A percentile compares a stretch with the other conserved stretches of the same genome.
Conservation (phyloP, 2,113 vertebrate species). For the Coracopsis vasa region DNA sequence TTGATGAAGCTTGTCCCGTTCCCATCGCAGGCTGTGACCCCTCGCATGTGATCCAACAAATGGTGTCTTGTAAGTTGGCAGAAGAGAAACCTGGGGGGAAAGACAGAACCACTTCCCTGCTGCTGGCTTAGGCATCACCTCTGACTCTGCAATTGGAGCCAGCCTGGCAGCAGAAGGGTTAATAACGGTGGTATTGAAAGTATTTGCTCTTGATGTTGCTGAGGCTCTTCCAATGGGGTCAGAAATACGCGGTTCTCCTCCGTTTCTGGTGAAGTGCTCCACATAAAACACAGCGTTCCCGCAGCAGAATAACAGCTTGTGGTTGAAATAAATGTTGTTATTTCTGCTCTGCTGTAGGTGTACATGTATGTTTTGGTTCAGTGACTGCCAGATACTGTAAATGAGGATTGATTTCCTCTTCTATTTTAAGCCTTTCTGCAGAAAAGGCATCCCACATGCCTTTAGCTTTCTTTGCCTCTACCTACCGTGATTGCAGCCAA, state of each 20-base stretch:
- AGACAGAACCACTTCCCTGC: neutral
- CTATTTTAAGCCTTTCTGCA: slow-evolving; percentile 15
- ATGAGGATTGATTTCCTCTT: slow-evolving; percentile 54
- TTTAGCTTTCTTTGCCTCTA: neutral
- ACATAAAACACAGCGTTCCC: slow-evolving; percentile 36
- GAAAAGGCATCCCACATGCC: slow-evolving; percentile 26
- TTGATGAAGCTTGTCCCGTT: neutral
- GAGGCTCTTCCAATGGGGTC: neutral
- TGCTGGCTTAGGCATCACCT: neutral
- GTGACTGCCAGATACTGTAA: slow-evolving; percentile 49
- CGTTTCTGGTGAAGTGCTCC: slow-evolving; percentile 8
- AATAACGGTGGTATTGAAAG: neutral
- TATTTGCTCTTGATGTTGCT: neutral
- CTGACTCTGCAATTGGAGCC: neutral
- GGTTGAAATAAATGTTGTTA: slow-evolving; percentile 65
- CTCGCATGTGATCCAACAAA: neutral
- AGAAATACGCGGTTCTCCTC: neutral
- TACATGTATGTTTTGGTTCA: slow-evolving; percentile 52
- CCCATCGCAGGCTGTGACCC: neutral
- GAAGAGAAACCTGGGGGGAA: neutral
- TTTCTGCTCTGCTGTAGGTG: slow-evolving; percentile 66
- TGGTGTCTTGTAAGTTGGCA: neutral
- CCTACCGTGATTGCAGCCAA: neutral
- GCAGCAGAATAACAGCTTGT: slow-evolving; percentile 68
- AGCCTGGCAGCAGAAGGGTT: neutral